Base-by-base conservation (phyloP, 2,113 vertebrate species). In the Nibea albiflora region DNA sequence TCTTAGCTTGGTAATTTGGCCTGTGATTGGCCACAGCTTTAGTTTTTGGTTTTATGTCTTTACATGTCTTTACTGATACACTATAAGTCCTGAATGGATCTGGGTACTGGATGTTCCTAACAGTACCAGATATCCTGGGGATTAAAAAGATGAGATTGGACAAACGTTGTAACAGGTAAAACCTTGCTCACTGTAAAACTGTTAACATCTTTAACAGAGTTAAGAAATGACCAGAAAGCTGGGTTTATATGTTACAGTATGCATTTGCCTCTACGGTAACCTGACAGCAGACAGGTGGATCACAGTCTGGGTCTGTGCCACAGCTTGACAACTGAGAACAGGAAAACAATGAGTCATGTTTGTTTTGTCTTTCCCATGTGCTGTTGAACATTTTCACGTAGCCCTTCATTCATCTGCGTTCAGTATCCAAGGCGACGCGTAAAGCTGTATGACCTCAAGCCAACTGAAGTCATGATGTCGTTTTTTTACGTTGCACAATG, bases 281-380 rank as follows among this genome's bases (percentile, higher is more conserved):
- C 16, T 65, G 76, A 63, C 76, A 81, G 73, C 46, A 50, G 57
- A 39, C 1, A 3, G 49, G 52, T 58, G 42, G 60, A 39, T 50
- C 65, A 16, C 19, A 8, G 42, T 58, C 50, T 81, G 70, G 70
- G 83, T 35, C 52, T 10, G 22, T 50, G 68, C 74, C 58, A 63
- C n/a, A 44, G 75, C 73, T 42, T 44, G 47, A 60, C 63, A 75
- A 71, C 62, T 5, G 73, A 78, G 50, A 64, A 78, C 63, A 66
- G 22, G 26, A 63, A 87, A 78, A 81, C 60, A 82, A 44, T 71
- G 77, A 62, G 42, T 84, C 68, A 52, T 66, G 42, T 69, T 80
- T 87, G 76, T 87, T 89, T 89, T 60, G 73, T 85, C 73, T 75
- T 71, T 78, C 64, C 5, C 2, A 4, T 67, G 71, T 74, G 53